Evolutionary conservation across 2,888 invertebrate genomes (phyloP).

Genomic region (Pollenia griseotomentosa): DNA sequence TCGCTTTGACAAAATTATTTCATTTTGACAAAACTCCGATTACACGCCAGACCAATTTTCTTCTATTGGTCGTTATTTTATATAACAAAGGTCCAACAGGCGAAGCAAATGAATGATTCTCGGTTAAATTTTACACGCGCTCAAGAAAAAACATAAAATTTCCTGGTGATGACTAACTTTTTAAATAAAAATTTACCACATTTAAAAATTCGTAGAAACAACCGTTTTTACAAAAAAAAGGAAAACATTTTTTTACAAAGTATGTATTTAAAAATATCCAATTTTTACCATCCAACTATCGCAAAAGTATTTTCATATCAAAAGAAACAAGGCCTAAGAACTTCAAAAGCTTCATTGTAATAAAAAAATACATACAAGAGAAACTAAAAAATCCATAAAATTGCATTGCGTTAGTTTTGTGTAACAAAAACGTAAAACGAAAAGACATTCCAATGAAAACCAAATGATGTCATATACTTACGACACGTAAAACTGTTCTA

Average conservation of each 20-base stretch:
- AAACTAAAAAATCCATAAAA: conserved; percentile 10
- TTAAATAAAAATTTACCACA: too few species aligned
- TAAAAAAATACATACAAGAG: conserved; percentile 20
- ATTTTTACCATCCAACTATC: neutral
- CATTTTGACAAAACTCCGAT: too few species aligned
- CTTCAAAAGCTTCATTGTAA: conserved; percentile 20
- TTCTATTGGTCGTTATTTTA: too few species aligned
- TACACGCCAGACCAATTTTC: too few species aligned
- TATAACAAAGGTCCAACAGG: too few species aligned
- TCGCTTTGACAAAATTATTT: too few species aligned
- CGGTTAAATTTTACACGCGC: too few species aligned
- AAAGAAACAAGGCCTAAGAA: conserved; percentile 5
- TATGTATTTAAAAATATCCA: neutral
- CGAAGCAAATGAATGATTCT: too few species aligned
- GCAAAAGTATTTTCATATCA: neutral
- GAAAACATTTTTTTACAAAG: neutral
- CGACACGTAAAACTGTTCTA: neutral
- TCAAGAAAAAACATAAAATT: too few species aligned
- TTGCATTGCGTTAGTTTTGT: conserved; percentile 35
- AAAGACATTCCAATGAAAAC: conserved; percentile 49
- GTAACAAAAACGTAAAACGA: conserved; percentile 35
- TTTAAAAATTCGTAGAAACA: too few species aligned
- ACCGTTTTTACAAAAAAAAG: too few species aligned
- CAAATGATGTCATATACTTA: conserved; percentile 59
- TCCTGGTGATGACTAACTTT: too few species aligned